Evolutionary conservation across 2,888 invertebrate genomes (phyloP), one percentile per base, ranked within the genome.

Genomic region (Spodoptera picta): DNA sequence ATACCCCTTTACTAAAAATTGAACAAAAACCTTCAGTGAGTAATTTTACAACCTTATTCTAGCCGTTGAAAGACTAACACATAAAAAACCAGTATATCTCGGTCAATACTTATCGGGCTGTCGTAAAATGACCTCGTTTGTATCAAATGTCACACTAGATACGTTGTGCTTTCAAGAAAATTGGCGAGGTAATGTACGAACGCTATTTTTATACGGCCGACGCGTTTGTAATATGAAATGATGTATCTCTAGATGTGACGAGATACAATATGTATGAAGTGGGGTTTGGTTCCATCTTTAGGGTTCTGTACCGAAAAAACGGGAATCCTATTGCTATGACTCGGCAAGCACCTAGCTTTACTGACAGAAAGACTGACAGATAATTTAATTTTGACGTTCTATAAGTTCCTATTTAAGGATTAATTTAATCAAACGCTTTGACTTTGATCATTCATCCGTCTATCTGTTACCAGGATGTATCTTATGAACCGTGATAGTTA

Each of bases 91-190:
- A 59, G 66, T 72, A 5, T 41, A 72, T 66, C 64, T 46, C 55
- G 57, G 60, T 65, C 65, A 62, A 71, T 67, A 65, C 60, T 55
- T 65, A 79, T 68, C 69, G 68, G 63, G 55, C 48, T 45, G 46
- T 60, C 36, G 54, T 53, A 44, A n/a, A 55, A 51, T 68, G 79
- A 76, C 75, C 75, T 68, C 79, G 60, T 73, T 79, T 61, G 57
- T 79, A 55, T 76, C 76, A 79, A 77, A 77, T 79, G 77, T 77
- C 76, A 77, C 47, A 62, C 47, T 43, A 71, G 65, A 77, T 69
- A 76, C 47, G 69, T 60, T 47, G 61, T 59, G 79, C 76, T 77
- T 77, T 77, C 77, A 79, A 79, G 79, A 79, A 77, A 77, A 77
- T 77, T 77, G 76, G 64, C 63, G 53, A 69, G 73, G 55, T 63